Percentiles rank a stretch among this genome's conserved stretches.
phyloP scores from a whole-genome alignment of 1,140 invertebrate species.

The Anthonomus grandis region DNA sequence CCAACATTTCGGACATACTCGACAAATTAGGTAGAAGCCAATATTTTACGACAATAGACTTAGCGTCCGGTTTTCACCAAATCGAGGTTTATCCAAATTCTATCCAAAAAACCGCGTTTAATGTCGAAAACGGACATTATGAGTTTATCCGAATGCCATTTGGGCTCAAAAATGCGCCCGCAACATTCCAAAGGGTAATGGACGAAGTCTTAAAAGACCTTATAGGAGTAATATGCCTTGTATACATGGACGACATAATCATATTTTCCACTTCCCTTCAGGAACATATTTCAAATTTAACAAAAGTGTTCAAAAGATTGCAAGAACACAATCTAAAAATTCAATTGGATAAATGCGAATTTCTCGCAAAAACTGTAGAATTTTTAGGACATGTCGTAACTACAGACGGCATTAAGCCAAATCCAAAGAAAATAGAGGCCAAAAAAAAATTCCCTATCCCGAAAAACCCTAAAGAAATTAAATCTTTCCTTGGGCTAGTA shows the following conservation, averaged over 20 bases:
- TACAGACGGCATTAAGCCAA: constrained; percentile 32
- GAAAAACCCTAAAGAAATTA: constrained; percentile 36
- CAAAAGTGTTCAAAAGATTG: constrained; percentile 30
- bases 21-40: constrained; percentile 43
- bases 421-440: constrained; percentile 33
- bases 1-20: constrained; percentile 51
- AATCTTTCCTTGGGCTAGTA: constrained; percentile 34
- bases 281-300: constrained; percentile 31
- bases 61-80: constrained; percentile 51
- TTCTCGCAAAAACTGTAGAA: constrained; percentile 25
- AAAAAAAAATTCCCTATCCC: constrained; percentile 33
- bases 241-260: constrained; percentile 46
- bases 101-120: constrained; percentile 49
- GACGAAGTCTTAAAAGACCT: constrained; percentile 29
- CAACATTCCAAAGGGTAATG: constrained; percentile 46
- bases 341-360: constrained; percentile 38
- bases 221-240: constrained; percentile 35
- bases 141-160: constrained; percentile 43
- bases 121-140: constrained; percentile 40
- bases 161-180: constrained; percentile 44
- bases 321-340: constrained; percentile 19
- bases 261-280: constrained; percentile 30
- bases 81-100: constrained; percentile 41
- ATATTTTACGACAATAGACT: constrained; percentile 49
- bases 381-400: constrained; percentile 38